Conservation (phyloP, 2,113 vertebrate genomes). For the Pseudopipra pipra region DNA sequence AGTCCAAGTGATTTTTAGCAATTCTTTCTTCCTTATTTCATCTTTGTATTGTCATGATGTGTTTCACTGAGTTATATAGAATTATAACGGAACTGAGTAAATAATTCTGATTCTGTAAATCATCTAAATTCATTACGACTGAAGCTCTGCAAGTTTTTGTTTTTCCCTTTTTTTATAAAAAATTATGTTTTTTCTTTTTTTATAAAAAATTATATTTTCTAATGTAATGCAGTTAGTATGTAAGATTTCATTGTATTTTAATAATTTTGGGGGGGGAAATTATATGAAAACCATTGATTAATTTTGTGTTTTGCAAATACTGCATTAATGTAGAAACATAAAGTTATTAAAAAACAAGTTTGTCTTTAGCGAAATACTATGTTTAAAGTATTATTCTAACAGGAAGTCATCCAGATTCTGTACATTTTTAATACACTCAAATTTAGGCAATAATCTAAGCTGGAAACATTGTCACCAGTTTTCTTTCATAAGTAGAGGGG, state of each 20-base stretch:
- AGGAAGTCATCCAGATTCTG: not conserved
- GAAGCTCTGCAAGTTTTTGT: not conserved
- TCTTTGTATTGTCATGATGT: not conserved
- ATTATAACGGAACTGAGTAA: not conserved
- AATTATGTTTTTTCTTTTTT: not conserved
- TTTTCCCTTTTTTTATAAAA: not conserved
- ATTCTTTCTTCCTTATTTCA: not conserved
- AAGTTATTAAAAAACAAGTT: accelerated
- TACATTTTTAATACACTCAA: not conserved
- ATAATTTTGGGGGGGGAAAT: not conserved
- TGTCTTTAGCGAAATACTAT: not conserved
- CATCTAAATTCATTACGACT: not conserved
- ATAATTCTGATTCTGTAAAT: not conserved
- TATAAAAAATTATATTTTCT: not conserved
- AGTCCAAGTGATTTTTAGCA: not conserved
- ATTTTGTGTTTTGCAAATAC: not conserved
- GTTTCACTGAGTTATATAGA: not conserved
- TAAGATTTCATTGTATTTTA: not conserved
- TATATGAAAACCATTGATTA: not conserved
- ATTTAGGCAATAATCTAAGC: not conserved
- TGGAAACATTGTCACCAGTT: not conserved
- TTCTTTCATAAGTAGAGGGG: not conserved
- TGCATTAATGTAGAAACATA: not conserved
- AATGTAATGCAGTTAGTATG: not conserved
- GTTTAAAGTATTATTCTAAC: not conserved